Evolutionary conservation across 1,140 invertebrate species (phyloP), one percentile per base, ranked within the genome.

Genomic region (Lordiphosa mommai): DNA sequence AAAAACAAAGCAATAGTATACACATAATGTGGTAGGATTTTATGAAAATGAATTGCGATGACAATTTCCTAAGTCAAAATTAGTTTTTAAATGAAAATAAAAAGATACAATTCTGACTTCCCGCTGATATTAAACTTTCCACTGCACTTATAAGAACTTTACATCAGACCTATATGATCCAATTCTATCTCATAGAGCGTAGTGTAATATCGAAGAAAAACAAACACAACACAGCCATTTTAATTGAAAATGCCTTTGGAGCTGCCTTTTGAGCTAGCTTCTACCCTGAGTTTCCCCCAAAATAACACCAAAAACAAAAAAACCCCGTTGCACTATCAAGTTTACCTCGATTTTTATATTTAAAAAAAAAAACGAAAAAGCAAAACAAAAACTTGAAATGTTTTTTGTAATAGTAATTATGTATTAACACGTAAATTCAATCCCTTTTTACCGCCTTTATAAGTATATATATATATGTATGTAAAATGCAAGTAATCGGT

Each of bases 391-490:
- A 66, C 77, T 84, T 47, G 44, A 67, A 82, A 52, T 29, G 46
- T 72, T 72, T 80, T 82, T 84, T 82, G 71, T 76, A 80, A 65
- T 68, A 49, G 53, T 79, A 79, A 63, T 66, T 80, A 61, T 80
- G 82, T 76, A 77, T 84, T 61, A 50, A 74, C 41, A 47, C 57
- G 43, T 50, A 57, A 43, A 52, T 2, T 27, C 23, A 41, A 61
- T 50, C 66, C 74, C 76, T 76, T 82, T 80, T 76, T 80, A 80
- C 76, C 52, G 76, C 53, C 72, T 80, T 80, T 80, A 82, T 76
- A 43, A 27, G 14, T 9, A 43, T 29, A 43, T 38, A 41, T 43
- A 38, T 41, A 16, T 10, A 32, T 40, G 8, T 20, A 40, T 47
- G 23, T 47, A 38, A 40, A 48, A 46, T 50, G 49, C 43, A 53